Evolutionary conservation across 2,888 invertebrate species (phyloP), one percentile per base, ranked within the genome.

Genomic region (Eustalomyia histrio): DNA sequence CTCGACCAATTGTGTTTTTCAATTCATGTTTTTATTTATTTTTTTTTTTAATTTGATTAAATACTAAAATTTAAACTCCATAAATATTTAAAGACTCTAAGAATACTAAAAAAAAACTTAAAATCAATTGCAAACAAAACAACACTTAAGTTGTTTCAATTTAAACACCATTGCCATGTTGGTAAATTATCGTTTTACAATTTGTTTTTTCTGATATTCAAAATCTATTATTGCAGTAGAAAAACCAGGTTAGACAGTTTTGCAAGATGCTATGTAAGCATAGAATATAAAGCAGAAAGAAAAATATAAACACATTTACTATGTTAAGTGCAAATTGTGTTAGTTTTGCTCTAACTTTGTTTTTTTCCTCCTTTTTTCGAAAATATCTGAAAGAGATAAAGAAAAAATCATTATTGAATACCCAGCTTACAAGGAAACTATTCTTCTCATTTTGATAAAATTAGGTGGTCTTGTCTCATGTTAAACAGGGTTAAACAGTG

Each of bases 271-370:
- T 55, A 72, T 47, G 57, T 63, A 58, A 79, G 68, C 61, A 73
- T 21, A 73, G 61, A 57, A 57, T 50, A 73, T 50, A 21, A 53
- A 50, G 3, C 47, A 16, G 21, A 63, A 64, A 64, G 55, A 55
- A 76, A 64, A 76, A 81, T 81, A 81, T 81, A 81, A 81, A 81
- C 76, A 81, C 80, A 81, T 78, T 81, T 81, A 69, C 80, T 74
- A 47, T 74, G 76, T 81, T 81, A 78, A 81, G 80, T 81, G 80
- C 80, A 81, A 81, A 81, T 81, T 78, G 60, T 80, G 78, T 80
- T 79, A 79, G 79, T 69, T 82, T 79, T 73, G 39, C 76, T 64
- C 55, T 64, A 76, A 76, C 73, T 72, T 76, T 79, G 63, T 71
- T 73, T 29, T 35, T 39, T 47, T n/a, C n/a, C n/a, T n/a, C n/a